Conservation (phyloP, 2,888 invertebrate genomes). For the Protophormia terraenovae region DNA sequence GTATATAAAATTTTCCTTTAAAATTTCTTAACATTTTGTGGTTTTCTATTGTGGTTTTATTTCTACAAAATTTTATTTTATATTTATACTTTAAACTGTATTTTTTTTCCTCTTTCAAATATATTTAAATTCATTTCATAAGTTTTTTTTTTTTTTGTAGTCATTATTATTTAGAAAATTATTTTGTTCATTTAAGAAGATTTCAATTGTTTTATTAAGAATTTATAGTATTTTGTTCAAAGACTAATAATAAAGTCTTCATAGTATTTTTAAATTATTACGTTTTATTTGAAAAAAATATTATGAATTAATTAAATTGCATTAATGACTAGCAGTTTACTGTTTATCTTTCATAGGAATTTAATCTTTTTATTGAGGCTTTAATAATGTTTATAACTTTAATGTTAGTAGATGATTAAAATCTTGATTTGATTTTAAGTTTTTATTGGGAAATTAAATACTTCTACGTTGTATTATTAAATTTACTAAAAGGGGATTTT, state of each 20-base stretch:
- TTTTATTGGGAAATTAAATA: neutral
- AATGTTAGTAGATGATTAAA: neutral
- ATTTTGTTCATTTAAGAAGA: neutral
- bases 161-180: neutral
- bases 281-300: too few species aligned
- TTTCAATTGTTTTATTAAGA: neutral
- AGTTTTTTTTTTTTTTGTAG: neutral
- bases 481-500: too few species aligned
- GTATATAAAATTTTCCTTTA: slow-evolving; percentile 38
- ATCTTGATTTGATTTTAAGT: neutral
- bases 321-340: too few species aligned
- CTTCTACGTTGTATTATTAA: neutral
- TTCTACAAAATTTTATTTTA: slow-evolving; percentile 47
- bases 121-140: slow-evolving; percentile 74
- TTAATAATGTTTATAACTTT: neutral
- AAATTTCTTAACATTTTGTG: slow-evolving; percentile 52
- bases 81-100: slow-evolving; percentile 28
- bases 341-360: neutral
- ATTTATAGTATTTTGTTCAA: neutral
- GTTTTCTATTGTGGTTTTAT: slow-evolving; percentile 57
- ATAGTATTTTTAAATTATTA: neutral
- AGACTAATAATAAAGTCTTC: neutral
- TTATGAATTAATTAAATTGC: too few species aligned
- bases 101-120: slow-evolving; percentile 69
- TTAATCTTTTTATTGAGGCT: neutral